phyloP scores from a whole-genome alignment of 2,888 invertebrate species.

The Smittia aterrima region DNA sequence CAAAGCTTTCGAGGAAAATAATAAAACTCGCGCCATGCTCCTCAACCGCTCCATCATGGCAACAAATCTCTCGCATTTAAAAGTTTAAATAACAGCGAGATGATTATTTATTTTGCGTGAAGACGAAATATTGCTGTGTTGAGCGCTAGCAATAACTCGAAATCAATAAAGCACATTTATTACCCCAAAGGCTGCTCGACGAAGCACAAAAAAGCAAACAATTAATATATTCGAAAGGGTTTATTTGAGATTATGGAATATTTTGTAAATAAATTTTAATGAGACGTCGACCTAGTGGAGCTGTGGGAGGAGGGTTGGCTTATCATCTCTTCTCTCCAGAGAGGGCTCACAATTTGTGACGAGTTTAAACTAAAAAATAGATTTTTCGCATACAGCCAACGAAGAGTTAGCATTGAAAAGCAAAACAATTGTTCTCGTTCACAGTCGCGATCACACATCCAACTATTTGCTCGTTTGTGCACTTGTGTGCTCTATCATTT shows the following conservation, averaged over 20 bases:
- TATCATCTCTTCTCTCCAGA: too few species aligned
- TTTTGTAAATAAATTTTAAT: constrained; percentile 32
- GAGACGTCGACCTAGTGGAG: constrained; percentile 11
- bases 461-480: too few species aligned
- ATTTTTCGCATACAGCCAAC: background rate
- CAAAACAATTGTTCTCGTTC: background rate
- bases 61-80: too few species aligned
- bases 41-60: too few species aligned
- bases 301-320: too few species aligned
- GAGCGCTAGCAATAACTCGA: background rate
- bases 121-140: too few species aligned
- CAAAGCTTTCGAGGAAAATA: too few species aligned
- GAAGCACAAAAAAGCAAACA: background rate
- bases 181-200: background rate
- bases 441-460: background rate
- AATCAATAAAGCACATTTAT: background rate
- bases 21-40: too few species aligned
- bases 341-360: background rate
- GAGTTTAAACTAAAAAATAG: background rate
- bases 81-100: too few species aligned
- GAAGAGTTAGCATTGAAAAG: background rate
- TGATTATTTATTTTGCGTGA: too few species aligned
- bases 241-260: background rate
- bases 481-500: background rate
- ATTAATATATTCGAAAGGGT: constrained; percentile 19